Base-by-base conservation (phyloP, 2,888 invertebrate species). In the Crioceris asparagi region DNA sequence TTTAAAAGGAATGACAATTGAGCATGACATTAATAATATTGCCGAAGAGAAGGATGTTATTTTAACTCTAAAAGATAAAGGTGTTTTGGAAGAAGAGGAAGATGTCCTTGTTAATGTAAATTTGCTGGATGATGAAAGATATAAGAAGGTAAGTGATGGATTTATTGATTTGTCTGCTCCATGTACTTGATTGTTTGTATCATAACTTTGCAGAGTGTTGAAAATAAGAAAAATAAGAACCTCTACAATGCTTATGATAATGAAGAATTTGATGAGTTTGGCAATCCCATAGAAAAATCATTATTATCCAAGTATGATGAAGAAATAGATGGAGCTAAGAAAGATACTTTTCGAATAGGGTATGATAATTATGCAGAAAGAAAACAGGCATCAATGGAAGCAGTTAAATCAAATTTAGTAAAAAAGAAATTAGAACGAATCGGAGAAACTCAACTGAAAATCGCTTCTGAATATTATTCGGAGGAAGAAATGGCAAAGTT, bases 251-350 rank as follows among this genome's bases (percentile, higher is more conserved):
- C 82, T 23, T 82, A 83, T 61, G 92, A 92, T 48, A 85, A 85
- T 47, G 83, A 79, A 30, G 77, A 81, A 48, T 69, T 77, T 41
- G 79, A 82, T 54, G 77, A 79, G 37, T 72, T 72, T 39, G 77
- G 80, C 3, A 71, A 78, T 40, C 74, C 77, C 2, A 67, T 65
- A 45, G 70, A 72, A 47, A 76, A 77, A 52, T 72, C 75, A 8
- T 68, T 98, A 32, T 72, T 98, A 16, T 71, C 79, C 50, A 93
- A 98, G 68, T 97, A 98, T 60, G 93, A 97, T 61, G 93, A 93
- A 56, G 93, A 93, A 65, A 82, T 93, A 38, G 79, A 82, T 35
- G 83, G 82, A 1, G 73, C 69, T 36, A 78, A 77, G 49, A 74
- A 70, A 49, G 71, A 73, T 16, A 71, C 71, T 37, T 96, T 96